A percentile compares a stretch with the other conserved stretches of the same genome.
phyloP scores from a whole-genome alignment of 2,888 invertebrate genomes.

The Furcula furcula region DNA sequence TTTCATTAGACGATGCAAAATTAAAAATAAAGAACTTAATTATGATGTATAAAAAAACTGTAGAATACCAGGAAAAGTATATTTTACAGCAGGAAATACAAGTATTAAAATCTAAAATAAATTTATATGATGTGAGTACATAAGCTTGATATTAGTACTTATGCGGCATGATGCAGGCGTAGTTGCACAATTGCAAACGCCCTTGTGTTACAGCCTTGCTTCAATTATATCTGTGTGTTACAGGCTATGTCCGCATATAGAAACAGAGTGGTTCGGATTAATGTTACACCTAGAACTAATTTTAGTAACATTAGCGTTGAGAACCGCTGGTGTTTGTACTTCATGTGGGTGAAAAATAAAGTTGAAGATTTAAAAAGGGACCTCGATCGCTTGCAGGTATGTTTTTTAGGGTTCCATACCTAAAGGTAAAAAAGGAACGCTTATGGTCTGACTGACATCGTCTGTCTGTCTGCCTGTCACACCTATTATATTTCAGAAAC shows the following conservation, averaged over 20 bases:
- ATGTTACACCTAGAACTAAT: slow-evolving; percentile 11
- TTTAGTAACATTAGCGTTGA: slow-evolving; percentile 20
- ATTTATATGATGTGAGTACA: slow-evolving; percentile 46
- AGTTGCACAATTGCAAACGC: no score
- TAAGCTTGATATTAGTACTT: slow-evolving; percentile 23
- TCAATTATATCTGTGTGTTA: slow-evolving; percentile 10
- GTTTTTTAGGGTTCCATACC: no score
- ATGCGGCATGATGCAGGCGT: background rate
- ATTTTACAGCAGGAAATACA: slow-evolving; percentile 17
- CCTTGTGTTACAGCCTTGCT: no score
- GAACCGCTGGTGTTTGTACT: slow-evolving; percentile 61
- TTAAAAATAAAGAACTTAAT: slow-evolving; percentile 26
- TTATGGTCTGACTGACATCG: no score
- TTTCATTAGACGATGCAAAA: slow-evolving; percentile 34
- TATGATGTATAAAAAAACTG: slow-evolving; percentile 10
- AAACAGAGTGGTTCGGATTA: slow-evolving; percentile 7
- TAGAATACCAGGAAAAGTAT: slow-evolving; percentile 2
- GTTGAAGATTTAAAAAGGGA: slow-evolving; percentile 25
- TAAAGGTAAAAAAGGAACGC: no score
- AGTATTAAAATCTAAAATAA: slow-evolving; percentile 33
- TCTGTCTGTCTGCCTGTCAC: no score
- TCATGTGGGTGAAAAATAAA: slow-evolving; percentile 43
- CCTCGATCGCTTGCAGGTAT: slow-evolving; percentile 45
- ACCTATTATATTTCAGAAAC: no score
- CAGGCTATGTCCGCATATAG: slow-evolving; percentile 40